Evolutionary conservation across 2,888 invertebrate genomes (phyloP).

Genomic region (Epirrita christyi): DNA sequence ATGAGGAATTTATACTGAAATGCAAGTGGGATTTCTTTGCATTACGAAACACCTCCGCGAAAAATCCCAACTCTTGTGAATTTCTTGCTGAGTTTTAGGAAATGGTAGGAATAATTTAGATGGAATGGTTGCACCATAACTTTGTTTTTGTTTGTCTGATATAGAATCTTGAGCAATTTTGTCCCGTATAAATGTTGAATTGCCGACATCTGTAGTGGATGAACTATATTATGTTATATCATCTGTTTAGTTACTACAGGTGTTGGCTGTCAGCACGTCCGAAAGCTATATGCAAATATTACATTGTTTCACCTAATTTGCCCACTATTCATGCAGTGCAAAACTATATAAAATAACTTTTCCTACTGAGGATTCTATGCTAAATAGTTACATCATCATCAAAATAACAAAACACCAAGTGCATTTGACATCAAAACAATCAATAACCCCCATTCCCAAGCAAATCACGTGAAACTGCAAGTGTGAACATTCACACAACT

Average conservation of each 20-base stretch:
- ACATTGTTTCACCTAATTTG: too few relatives aligned
- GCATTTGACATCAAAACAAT: slow-evolving; percentile 16
- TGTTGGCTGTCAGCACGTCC: too few relatives aligned
- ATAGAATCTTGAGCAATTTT: too few relatives aligned
- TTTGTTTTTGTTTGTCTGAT: not conserved
- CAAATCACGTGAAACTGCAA: slow-evolving; percentile 50
- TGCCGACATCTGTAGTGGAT: too few relatives aligned
- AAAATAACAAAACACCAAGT: not conserved
- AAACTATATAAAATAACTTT: too few relatives aligned
- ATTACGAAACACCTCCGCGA: slow-evolving; percentile 14
- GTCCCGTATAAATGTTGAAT: too few relatives aligned
- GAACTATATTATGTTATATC: too few relatives aligned
- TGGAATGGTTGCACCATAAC: not conserved
- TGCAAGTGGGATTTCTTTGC: slow-evolving; percentile 58
- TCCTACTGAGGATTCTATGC: not conserved
- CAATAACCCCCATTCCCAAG: slow-evolving; percentile 34
- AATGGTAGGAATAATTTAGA: slow-evolving; percentile 15
- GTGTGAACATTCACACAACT: slow-evolving; percentile 49
- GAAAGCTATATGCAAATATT: too few relatives aligned
- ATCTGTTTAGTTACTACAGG: too few relatives aligned
- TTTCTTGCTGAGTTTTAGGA: slow-evolving; percentile 38
- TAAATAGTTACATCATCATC: not conserved
- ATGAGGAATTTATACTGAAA: slow-evolving; percentile 79
- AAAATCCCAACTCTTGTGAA: slow-evolving; percentile 33
- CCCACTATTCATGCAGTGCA: too few relatives aligned